Conservation (phyloP, 2,797 vertebrate species). For the Falco berigora region DNA sequence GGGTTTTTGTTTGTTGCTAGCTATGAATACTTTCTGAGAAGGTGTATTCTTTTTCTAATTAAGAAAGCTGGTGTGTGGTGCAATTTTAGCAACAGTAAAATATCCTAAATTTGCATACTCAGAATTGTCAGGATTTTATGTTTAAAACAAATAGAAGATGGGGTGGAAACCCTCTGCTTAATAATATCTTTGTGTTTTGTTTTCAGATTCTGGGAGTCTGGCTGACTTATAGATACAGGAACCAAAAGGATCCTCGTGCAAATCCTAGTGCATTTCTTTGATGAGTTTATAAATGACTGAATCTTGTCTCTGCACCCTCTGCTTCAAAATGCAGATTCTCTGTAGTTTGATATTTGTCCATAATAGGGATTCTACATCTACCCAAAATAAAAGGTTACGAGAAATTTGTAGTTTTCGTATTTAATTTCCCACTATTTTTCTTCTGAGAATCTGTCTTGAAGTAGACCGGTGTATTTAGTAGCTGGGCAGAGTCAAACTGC, state of each 20-base stretch:
- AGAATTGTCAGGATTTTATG: not conserved
- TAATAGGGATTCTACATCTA: not conserved
- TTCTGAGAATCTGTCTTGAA: conserved; percentile 28
- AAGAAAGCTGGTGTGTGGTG: not conserved
- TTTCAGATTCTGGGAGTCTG: conserved; percentile 91
- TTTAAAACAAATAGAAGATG: not conserved
- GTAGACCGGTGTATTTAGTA: conserved; percentile 30
- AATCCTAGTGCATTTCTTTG: conserved; percentile 96
- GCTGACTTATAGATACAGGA: conserved; percentile 93
- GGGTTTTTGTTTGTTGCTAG: not conserved
- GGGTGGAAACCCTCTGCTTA: not conserved
- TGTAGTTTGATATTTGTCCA: conserved; percentile 7
- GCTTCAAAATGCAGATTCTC: conserved; percentile 62
- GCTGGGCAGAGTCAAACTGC: conserved; percentile 15
- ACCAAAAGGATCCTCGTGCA: conserved; percentile 93
- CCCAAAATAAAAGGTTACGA: not conserved
- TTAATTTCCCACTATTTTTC: conserved; percentile 12
- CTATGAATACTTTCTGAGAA: not conserved
- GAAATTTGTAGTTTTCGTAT: not conserved
- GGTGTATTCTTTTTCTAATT: not conserved
- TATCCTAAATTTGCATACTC: not conserved
- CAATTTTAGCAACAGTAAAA: not conserved
- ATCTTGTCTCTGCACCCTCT: not conserved
- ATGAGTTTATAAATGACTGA: conserved; percentile 63
- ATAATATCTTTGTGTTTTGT: not conserved